Evolutionary conservation across 1,140 invertebrate genomes (phyloP).

Genomic region (Vanessa atalanta): DNA sequence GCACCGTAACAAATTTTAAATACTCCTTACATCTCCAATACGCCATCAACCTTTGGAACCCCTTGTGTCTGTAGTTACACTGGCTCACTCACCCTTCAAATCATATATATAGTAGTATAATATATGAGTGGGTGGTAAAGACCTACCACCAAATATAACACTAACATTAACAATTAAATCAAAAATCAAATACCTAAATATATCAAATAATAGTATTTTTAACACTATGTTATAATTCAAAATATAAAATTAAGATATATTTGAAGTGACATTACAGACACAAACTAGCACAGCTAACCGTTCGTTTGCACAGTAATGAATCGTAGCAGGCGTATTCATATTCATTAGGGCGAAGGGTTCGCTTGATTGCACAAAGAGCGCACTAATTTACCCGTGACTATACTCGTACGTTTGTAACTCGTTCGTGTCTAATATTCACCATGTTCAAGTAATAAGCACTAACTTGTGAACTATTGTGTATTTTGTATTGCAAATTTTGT

Average conservation of each 20-base stretch:
- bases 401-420: not conserved
- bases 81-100: too few species aligned
- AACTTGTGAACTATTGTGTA: slow-evolving; percentile 33
- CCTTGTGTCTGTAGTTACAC: too few species aligned
- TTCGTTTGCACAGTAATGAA: slow-evolving; percentile 22
- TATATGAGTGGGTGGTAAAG: too few species aligned
- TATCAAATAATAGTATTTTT: too few species aligned
- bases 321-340: slow-evolving; percentile 61
- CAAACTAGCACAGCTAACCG: not conserved
- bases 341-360: slow-evolving; percentile 77
- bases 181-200: too few species aligned
- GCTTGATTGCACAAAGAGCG: slow-evolving; percentile 81
- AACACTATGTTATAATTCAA: too few species aligned
- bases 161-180: too few species aligned
- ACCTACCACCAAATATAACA: too few species aligned
- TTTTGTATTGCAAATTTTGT: slow-evolving; percentile 23
- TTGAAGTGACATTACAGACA: not conserved
- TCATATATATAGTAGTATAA: too few species aligned
- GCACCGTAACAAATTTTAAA: too few species aligned
- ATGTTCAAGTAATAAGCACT: slow-evolving; percentile 44
- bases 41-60: too few species aligned
- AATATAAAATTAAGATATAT: not conserved
- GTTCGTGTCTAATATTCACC: slow-evolving; percentile 59
- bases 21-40: too few species aligned
- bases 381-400: slow-evolving; percentile 75